Conservation (phyloP, 2,888 invertebrate species). For the Agriopis aurantiaria region DNA sequence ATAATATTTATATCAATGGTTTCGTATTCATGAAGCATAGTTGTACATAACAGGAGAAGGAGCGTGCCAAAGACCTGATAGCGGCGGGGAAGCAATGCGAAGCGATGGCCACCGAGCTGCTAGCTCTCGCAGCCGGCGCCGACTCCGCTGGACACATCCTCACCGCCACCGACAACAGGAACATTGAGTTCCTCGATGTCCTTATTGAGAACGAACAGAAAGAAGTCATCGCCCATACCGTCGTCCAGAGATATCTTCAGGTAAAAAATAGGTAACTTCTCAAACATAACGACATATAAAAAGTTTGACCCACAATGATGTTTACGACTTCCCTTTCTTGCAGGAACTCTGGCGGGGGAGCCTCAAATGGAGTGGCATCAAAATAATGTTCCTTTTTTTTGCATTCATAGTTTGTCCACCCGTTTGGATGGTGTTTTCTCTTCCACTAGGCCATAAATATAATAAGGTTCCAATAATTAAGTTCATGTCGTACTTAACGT, state of each 20-base stretch:
- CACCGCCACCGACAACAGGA: slow-evolving; percentile 97
- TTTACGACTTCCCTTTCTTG: slow-evolving; percentile 55
- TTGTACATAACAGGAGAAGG: slow-evolving; percentile 92
- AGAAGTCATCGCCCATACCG: slow-evolving; percentile 98
- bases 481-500: slow-evolving; percentile 99
- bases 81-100: slow-evolving; percentile 98
- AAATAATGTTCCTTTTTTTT: slow-evolving; percentile 96
- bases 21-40: slow-evolving; percentile 50
- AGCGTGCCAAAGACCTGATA: slow-evolving; percentile 98
- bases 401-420: slow-evolving; percentile 97
- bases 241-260: slow-evolving; percentile 98
- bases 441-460: slow-evolving; percentile 97
- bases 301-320: slow-evolving; percentile 31
- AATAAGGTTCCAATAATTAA: slow-evolving; percentile 99
- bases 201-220: slow-evolving; percentile 99
- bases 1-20: not conserved
- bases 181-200: slow-evolving; percentile 97
- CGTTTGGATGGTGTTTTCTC: slow-evolving; percentile 97
- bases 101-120: slow-evolving; percentile 98
- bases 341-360: slow-evolving; percentile 99
- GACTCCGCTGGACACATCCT: slow-evolving; percentile 98
- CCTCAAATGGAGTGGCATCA: slow-evolving; percentile 98
- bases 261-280: slow-evolving; percentile 89
- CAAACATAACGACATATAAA: slow-evolving; percentile 47
- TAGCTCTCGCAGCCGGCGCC: slow-evolving; percentile 96